These are phyloP conservation scores for Tor tambroides DNA, from an alignment of 2,113 vertebrate genomes.

Conservation along the genomic window DNA sequence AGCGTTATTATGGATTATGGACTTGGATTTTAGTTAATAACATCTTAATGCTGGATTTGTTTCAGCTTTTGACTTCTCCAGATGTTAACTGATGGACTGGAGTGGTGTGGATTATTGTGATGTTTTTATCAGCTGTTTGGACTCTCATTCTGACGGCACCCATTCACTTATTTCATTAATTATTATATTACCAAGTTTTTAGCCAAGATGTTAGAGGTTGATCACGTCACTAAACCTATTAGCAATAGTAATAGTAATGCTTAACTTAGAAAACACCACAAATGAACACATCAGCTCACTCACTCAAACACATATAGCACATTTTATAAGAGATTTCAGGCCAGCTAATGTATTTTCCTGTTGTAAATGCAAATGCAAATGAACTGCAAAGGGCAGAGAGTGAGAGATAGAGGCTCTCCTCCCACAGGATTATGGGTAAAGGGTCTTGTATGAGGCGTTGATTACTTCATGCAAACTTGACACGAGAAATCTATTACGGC, in stretches of 20 bases:
- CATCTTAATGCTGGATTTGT: too few relatives aligned
- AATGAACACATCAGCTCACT: not conserved
- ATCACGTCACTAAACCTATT: not conserved
- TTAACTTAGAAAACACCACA: not conserved
- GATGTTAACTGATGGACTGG: too few relatives aligned
- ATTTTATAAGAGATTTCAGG: not conserved
- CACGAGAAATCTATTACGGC: conserved; percentile 11
- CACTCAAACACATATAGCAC: not conserved
- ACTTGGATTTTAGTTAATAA: too few relatives aligned
- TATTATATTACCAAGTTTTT: too few relatives aligned
- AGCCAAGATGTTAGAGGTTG: not conserved
- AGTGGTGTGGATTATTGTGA: too few relatives aligned
- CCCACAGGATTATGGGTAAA: not conserved
- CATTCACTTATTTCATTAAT: too few relatives aligned
- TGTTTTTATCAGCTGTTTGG: too few relatives aligned
- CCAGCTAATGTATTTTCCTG: not conserved
- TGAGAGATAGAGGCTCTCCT: not conserved
- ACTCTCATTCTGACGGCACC: too few relatives aligned
- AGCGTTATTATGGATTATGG: too few relatives aligned
- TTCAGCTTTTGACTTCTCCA: too few relatives aligned
- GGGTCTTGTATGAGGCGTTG: conserved; percentile 29
- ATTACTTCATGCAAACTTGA: conserved; percentile 28
- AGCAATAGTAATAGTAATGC: not conserved
- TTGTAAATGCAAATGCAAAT: conserved; percentile 36
- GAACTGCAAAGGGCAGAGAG: not conserved